A percentile compares a stretch with the other conserved stretches of the same genome.
Evolutionary conservation across 2,888 invertebrate genomes (phyloP).

Genomic region (Sycophila texana): DNA sequence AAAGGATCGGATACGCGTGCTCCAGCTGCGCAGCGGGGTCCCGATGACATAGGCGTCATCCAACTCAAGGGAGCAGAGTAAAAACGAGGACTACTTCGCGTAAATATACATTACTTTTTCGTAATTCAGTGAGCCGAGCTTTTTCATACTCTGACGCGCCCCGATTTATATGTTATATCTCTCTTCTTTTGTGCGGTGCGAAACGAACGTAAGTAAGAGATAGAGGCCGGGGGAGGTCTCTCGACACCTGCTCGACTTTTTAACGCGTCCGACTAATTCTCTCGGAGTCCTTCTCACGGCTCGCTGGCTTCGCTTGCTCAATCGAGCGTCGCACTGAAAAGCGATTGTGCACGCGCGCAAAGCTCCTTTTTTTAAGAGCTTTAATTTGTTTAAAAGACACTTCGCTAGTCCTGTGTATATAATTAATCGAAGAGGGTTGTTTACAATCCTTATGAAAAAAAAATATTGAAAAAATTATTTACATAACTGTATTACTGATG

Average conservation of each 20-base stretch:
- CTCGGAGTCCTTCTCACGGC: background rate
- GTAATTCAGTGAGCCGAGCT: constrained; percentile 45
- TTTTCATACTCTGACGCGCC: constrained; percentile 48
- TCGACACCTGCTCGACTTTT: constrained; percentile 48
- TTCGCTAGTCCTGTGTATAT: too few species aligned
- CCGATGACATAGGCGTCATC: constrained; percentile 21
- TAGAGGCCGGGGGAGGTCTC: background rate
- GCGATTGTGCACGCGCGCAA: too few species aligned
- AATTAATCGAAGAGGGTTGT: too few species aligned
- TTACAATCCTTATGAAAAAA: too few species aligned
- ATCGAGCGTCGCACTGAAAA: background rate
- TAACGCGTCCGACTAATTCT: constrained; percentile 24
- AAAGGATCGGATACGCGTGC: constrained; percentile 40
- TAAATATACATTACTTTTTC: constrained; percentile 43
- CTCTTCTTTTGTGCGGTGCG: constrained; percentile 17
- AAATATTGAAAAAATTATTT: too few species aligned
- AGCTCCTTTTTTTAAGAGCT: too few species aligned
- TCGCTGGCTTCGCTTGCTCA: constrained; percentile 6
- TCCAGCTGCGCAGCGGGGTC: constrained; percentile 2
- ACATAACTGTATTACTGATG: too few species aligned
- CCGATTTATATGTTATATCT: constrained; percentile 39
- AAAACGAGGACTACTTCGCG: constrained; percentile 22
- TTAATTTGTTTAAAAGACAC: too few species aligned
- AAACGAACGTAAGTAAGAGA: constrained; percentile 8
- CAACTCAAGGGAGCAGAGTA: background rate